Evolutionary conservation across 1,140 invertebrate genomes (phyloP).

Genomic region (Lanistes nyassanus): DNA sequence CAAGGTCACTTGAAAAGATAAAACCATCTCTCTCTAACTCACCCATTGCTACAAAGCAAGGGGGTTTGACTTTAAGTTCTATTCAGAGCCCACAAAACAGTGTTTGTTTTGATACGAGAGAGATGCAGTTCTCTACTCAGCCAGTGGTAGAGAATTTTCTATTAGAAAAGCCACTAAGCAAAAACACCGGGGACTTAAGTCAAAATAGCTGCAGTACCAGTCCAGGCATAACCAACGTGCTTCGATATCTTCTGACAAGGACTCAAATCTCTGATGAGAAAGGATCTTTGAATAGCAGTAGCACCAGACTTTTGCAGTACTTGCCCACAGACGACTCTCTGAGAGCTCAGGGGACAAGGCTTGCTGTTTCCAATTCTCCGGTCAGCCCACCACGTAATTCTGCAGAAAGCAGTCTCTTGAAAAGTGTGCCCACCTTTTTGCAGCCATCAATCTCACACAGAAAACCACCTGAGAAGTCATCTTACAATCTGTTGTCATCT

Average conservation of each 20-base stretch:
- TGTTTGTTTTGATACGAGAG: neutral
- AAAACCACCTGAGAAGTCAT: too few species aligned
- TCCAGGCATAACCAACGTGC: neutral
- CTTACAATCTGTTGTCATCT: too few species aligned
- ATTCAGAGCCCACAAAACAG: neutral
- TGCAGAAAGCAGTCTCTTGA: too few species aligned
- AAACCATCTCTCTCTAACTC: neutral
- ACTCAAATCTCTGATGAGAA: neutral
- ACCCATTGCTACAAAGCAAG: neutral
- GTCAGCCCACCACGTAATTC: too few species aligned
- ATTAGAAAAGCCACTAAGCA: neutral
- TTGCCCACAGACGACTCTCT: too few species aligned
- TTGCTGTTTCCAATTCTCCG: too few species aligned
- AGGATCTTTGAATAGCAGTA: too few species aligned
- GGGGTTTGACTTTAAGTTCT: neutral
- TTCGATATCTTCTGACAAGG: constrained; percentile 11
- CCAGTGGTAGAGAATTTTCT: constrained; percentile 17
- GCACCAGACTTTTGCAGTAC: too few species aligned
- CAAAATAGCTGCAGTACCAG: neutral
- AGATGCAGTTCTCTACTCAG: neutral
- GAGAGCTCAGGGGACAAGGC: too few species aligned
- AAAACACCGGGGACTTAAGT: neutral
- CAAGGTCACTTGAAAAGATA: neutral
- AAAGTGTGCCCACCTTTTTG: too few species aligned
- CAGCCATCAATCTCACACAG: too few species aligned